Base-by-base conservation (phyloP, 2,797 vertebrate genomes). In the Poliocrania exsul region DNA sequence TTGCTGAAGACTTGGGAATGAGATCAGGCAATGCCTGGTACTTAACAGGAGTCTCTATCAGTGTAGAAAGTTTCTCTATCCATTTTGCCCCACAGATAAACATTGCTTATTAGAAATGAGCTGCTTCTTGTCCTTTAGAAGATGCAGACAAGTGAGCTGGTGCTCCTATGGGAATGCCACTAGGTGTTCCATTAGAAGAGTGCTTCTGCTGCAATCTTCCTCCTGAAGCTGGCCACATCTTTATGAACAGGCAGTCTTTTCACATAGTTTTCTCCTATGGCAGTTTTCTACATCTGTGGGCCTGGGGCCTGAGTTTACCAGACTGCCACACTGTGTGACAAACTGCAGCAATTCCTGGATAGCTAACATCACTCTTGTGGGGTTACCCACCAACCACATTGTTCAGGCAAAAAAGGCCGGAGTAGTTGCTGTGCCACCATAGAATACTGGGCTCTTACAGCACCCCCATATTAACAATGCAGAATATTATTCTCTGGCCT, bases 261-360 rank as follows among this genome's bases (percentile, higher is more conserved):
- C 38, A 28, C 13, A n/a, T 16, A 0, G 17, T 73, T 80, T 87
- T 72, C 2, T 60, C 16, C 13, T 17, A 4, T 47, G 23, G 4
- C 21, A 54, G 16, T 77, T 87, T 70, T 75, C n/a, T 11, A 16
- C 10, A 29, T 29, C 4, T 25, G 15, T 16, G 6, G 16, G 11
- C 23, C 42, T 47, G 37, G 7, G 2, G 4, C 51, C 16, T 53
- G 15, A 28, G 11, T 13, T 19, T 3, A 65, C 5, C 0, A 2
- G 35, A 6, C 28, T 60, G 66, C 17, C 56, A 77, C 29, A 11
- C 2, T 33, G n/a, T 3, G 0, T 38, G 62, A 46, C 3, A 5
- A 47, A 10, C 16, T 46, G 40, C 40, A 57, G 42, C 25, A 72
- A 13, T 47, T 78, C 11, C 28, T 60, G 3, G 18, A 3, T 11